Evolutionary conservation across 1,140 invertebrate genomes (phyloP).

Genomic region (Diploscapter pachys): DNA sequence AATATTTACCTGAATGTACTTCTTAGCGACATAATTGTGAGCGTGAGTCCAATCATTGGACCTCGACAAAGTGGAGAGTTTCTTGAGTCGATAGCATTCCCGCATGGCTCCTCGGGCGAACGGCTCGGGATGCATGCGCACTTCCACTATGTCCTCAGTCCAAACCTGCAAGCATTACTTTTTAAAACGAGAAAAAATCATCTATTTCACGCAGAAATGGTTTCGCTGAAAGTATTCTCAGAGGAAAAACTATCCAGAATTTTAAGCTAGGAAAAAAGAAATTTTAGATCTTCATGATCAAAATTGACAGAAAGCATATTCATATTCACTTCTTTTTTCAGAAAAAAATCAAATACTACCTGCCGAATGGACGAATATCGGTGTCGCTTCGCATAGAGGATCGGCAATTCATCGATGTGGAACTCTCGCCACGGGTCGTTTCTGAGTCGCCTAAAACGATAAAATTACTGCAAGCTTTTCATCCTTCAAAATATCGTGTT

Average conservation of each 20-base stretch:
- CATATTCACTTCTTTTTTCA: too few relatives aligned
- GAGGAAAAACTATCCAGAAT: not conserved
- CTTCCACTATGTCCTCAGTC: constrained; percentile 61
- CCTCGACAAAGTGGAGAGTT: constrained; percentile 61
- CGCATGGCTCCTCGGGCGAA: constrained; percentile 67
- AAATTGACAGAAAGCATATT: too few relatives aligned
- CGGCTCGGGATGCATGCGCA: constrained; percentile 64
- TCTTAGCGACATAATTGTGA: constrained; percentile 66
- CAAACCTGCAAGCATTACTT: constrained; percentile 45
- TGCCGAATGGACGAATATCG: constrained; percentile 31
- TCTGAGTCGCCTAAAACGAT: not conserved
- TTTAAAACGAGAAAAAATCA: constrained; percentile 62
- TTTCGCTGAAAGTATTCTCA: not conserved
- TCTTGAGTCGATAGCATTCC: constrained; percentile 67
- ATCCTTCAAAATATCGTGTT: too few relatives aligned
- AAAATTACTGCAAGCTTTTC: too few relatives aligned
- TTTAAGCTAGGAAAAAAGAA: too few relatives aligned
- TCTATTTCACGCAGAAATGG: not conserved
- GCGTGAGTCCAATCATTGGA: constrained; percentile 64
- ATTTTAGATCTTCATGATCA: too few relatives aligned
- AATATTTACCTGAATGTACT: constrained; percentile 61
- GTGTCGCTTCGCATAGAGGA: constrained; percentile 17
- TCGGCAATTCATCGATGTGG: constrained; percentile 26
- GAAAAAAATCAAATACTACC: not conserved
- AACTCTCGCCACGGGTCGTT: constrained; percentile 30